Evolutionary conservation across 2,888 invertebrate species (phyloP), one percentile per base, ranked within the genome.

Genomic region (Trichogramma evanescens): DNA sequence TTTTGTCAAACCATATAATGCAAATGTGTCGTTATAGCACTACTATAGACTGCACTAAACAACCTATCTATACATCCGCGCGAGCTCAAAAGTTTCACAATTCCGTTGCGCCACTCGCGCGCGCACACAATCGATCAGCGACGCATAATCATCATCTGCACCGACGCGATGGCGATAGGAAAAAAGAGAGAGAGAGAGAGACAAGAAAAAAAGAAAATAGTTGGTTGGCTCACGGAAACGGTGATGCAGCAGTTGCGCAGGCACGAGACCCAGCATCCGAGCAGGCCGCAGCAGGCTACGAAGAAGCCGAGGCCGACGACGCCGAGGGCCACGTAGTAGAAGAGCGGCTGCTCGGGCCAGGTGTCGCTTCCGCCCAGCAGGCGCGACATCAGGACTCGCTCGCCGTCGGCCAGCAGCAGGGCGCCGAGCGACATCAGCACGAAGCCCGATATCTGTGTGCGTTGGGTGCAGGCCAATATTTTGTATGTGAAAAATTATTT

Each of bases 241-340:
- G 91, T 80, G 65, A 89, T 83, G 67, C 85, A 85, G 70, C 88
- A 89, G 69, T 86, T 89, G 66, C 87, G 86, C 69, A 89, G 81
- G 70, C 89, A 89, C 0, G 88, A 86, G 0, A 89, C 89, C 90
- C 91, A 91, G 75, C 89, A 91, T 53, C 91, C 91, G 26, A 91
- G 77, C 51, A 91, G 84, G 4, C 89, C 86, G 1, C 86, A 83
- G 5, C 86, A 80, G 57, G 88, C 84, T 55, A 89, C 83, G 44
- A 85, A 76, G 57, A 91, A 80, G 1, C 91, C 91, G 0, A 87
- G 81, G 0, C 82, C 81, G n/a, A 89, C 82, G 54, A 89, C 75
- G 3, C 85, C 87, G 54, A 91, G 81, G 0, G 89, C 86, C 6
- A 89, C 80, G 72, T 91, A 91, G 73, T 90, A 88, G 69, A 91